phyloP scores from a whole-genome alignment of 2,113 vertebrate genomes.

The Telmatochromis bifrenatus region DNA sequence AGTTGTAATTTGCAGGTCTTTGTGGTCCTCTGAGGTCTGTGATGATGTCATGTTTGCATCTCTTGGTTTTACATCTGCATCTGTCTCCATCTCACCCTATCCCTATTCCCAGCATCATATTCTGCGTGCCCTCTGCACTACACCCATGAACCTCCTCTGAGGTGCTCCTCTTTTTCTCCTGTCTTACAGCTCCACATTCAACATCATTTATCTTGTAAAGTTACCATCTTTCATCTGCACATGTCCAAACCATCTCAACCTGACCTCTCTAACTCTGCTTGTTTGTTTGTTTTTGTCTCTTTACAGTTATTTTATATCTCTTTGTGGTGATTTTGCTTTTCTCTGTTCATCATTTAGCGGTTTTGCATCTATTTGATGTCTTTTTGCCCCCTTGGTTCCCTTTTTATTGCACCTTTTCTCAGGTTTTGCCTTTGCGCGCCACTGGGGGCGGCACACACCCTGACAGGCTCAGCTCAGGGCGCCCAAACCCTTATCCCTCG shows the following conservation, averaged over 20 bases:
- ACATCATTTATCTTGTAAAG: fast-evolving
- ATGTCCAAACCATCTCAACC: background rate
- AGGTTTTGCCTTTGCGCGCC: background rate
- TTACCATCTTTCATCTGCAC: background rate
- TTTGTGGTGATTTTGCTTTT: background rate
- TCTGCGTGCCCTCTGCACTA: background rate
- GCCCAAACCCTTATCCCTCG: fast-evolving
- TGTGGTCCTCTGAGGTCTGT: background rate
- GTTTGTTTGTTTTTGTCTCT: background rate
- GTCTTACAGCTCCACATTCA: background rate
- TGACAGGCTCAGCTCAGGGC: background rate
- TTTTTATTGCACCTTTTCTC: background rate
- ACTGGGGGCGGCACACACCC: background rate
- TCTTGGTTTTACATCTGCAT: background rate
- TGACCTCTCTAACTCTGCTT: background rate
- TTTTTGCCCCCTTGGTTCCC: background rate
- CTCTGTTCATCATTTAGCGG: background rate
- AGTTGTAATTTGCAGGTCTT: background rate
- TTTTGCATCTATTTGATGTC: background rate
- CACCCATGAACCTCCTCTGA: background rate
- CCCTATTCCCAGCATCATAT: fast-evolving
- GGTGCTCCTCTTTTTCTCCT: background rate
- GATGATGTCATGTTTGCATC: background rate
- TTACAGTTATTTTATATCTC: background rate
- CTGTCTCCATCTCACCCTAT: background rate